Conservation (phyloP, 2,888 invertebrate genomes). For the Lumbricus terrestris region DNA sequence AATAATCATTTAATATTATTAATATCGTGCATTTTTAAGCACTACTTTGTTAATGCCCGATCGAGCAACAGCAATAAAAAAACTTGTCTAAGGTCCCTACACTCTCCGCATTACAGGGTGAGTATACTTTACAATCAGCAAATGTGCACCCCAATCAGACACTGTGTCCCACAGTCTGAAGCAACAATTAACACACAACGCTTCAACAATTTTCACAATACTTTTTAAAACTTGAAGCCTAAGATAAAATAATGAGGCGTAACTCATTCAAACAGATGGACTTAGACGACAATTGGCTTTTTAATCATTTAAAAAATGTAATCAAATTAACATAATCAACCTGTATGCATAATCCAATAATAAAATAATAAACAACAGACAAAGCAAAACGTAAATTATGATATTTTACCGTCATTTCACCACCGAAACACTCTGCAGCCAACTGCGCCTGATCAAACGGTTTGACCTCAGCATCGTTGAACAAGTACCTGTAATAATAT, state of each 20-base stretch:
- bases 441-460: conserved; percentile 92
- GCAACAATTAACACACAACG: not conserved
- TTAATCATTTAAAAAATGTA: too few relatives aligned
- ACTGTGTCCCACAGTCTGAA: too few relatives aligned
- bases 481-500: conserved; percentile 56
- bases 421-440: conserved; percentile 92
- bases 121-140: too few relatives aligned
- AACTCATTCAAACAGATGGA: not conserved
- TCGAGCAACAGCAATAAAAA: too few relatives aligned
- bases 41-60: too few relatives aligned
- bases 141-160: too few relatives aligned
- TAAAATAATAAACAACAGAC: too few relatives aligned
- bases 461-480: conserved; percentile 66
- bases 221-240: conserved; percentile 3
- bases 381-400: not conserved
- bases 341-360: not conserved
- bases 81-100: too few relatives aligned
- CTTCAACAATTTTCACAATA: not conserved
- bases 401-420: conserved; percentile 82
- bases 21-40: too few relatives aligned
- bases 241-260: not conserved
- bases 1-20: too few relatives aligned
- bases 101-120: too few relatives aligned
- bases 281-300: not conserved
- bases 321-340: too few relatives aligned